These are phyloP conservation scores for Pterobdella sp. DNA, from an alignment of 2,888 invertebrate species.

Conservation along the genomic window DNA sequence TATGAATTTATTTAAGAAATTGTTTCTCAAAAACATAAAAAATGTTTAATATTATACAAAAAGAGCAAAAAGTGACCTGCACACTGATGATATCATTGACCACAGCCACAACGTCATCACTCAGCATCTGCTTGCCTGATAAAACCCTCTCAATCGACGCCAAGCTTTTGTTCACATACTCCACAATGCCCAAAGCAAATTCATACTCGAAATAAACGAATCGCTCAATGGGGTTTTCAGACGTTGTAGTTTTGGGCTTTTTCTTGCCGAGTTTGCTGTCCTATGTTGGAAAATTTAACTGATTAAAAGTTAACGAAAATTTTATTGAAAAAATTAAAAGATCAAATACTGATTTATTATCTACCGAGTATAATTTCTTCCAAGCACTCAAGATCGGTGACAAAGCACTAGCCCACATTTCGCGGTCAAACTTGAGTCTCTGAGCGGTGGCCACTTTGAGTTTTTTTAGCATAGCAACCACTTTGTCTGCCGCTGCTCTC, in stretches of 20 bases:
- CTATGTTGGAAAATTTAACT: not conserved
- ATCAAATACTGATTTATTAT: not conserved
- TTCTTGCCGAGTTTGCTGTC: not conserved
- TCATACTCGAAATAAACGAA: slow-evolving; percentile 62
- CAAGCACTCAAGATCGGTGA: slow-evolving; percentile 70
- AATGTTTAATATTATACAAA: not conserved
- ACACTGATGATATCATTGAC: slow-evolving; percentile 56
- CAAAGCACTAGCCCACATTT: slow-evolving; percentile 59
- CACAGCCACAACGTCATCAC: slow-evolving; percentile 52
- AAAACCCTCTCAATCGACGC: slow-evolving; percentile 59
- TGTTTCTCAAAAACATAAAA: too few relatives aligned
- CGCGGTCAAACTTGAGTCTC: slow-evolving; percentile 54
- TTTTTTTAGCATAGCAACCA: slow-evolving; percentile 61
- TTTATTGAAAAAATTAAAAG: not conserved
- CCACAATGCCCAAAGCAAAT: slow-evolving; percentile 58
- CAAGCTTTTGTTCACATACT: slow-evolving; percentile 59
- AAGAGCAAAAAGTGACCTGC: slow-evolving; percentile 52
- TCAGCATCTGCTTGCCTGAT: slow-evolving; percentile 57
- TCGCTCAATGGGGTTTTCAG: slow-evolving; percentile 55
- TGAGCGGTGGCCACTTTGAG: slow-evolving; percentile 52
- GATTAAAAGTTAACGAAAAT: not conserved
- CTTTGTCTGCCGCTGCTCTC: slow-evolving; percentile 58
- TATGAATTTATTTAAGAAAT: too few relatives aligned
- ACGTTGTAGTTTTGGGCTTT: not conserved
- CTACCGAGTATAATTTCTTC: slow-evolving; percentile 65